These are phyloP conservation scores for Acrossocheilus fasciatus DNA, from an alignment of 2,797 vertebrate genomes.

Conservation along the genomic window DNA sequence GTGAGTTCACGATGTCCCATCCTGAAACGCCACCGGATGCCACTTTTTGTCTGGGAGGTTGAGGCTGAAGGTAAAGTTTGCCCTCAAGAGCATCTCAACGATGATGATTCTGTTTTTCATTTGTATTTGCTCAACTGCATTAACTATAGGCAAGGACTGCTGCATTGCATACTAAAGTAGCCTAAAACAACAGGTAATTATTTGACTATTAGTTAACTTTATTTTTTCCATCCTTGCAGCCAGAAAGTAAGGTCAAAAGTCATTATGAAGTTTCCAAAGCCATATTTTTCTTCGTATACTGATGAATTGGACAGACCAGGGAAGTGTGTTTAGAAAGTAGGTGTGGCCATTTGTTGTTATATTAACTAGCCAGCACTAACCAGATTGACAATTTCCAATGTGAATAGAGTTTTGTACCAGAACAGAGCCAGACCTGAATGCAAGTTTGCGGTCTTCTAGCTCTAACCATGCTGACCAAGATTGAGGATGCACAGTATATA, in stretches of 20 bases:
- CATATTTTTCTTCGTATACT: neutral
- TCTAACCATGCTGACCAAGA: neutral
- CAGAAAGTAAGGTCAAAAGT: neutral
- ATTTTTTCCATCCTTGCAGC: neutral
- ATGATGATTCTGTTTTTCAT: neutral
- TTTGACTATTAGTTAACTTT: neutral
- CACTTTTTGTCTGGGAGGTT: slow-evolving; percentile 8
- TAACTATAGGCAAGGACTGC: neutral
- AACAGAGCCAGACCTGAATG: neutral
- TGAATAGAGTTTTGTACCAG: neutral
- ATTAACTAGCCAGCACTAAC: neutral
- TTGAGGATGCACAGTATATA: neutral
- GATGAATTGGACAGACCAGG: neutral
- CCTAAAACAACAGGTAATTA: neutral
- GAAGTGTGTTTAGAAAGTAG: neutral
- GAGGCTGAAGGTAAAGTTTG: neutral
- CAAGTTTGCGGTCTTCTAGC: neutral
- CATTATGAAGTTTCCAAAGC: neutral
- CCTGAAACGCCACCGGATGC: neutral
- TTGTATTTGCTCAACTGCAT: neutral
- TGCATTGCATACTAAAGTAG: neutral
- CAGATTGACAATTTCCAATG: neutral
- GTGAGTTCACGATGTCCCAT: slow-evolving; percentile 24
- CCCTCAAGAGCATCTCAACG: neutral
- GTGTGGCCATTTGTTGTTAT: neutral